Conservation (phyloP, 2,113 vertebrate species). For the Lota lota region DNA sequence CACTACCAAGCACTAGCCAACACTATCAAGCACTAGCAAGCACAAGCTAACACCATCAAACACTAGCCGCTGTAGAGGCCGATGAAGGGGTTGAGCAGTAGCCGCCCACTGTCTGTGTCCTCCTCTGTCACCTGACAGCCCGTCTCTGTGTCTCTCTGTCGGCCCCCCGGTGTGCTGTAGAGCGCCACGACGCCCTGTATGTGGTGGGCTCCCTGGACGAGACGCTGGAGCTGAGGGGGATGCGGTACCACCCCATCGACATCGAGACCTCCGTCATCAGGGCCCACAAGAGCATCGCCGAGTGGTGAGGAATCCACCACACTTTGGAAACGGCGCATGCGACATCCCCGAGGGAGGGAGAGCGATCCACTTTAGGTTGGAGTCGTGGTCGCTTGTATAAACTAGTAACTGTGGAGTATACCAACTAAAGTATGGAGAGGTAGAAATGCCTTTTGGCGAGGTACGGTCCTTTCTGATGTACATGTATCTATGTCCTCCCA, state of each 20-base stretch:
- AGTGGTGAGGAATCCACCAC: constrained; percentile 81
- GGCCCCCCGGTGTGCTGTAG: constrained; percentile 63
- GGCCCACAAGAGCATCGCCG: constrained; percentile 93
- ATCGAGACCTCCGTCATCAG: constrained; percentile 95
- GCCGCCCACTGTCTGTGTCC: too few relatives aligned
- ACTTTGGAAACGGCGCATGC: not conserved
- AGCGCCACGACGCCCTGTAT: constrained; percentile 92
- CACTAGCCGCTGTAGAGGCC: too few relatives aligned
- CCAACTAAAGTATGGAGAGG: not conserved
- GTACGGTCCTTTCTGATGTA: not conserved
- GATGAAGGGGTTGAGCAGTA: too few relatives aligned
- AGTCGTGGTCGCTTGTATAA: not conserved
- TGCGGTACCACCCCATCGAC: constrained; percentile 96
- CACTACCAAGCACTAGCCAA: too few relatives aligned
- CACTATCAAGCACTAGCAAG: too few relatives aligned
- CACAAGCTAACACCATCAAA: too few relatives aligned
- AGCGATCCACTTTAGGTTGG: not conserved
- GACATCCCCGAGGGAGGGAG: too few relatives aligned
- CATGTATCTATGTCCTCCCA: not conserved
- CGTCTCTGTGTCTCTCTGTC: not conserved
- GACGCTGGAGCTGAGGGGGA: constrained; percentile 91
- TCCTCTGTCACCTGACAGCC: too few relatives aligned
- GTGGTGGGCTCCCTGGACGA: constrained; percentile 94
- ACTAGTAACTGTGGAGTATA: not conserved
- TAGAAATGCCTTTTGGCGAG: not conserved